Percentiles rank a stretch among this genome's conserved stretches.
Conservation (phyloP, 2,113 vertebrate species). For the Microcebus ravelobensis region DNA sequence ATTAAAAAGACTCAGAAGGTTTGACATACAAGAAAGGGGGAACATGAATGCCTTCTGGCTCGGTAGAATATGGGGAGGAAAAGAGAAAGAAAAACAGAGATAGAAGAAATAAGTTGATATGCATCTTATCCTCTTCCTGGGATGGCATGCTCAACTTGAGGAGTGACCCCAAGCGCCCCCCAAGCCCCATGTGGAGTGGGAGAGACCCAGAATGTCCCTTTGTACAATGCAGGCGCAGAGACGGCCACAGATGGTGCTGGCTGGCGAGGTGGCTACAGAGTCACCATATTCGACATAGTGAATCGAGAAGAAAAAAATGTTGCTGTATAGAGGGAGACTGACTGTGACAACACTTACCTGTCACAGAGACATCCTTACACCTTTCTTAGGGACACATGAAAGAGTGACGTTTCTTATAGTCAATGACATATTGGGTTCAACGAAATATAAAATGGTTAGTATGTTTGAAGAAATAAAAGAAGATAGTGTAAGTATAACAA, state of each 20-base stretch:
- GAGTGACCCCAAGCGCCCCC: neutral
- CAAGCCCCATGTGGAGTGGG: neutral
- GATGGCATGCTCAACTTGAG: neutral
- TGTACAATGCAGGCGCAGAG: neutral
- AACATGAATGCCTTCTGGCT: neutral
- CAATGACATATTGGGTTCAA: neutral
- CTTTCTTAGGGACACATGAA: neutral
- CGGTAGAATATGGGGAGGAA: neutral
- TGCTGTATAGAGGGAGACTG: neutral
- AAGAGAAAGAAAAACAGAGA: neutral
- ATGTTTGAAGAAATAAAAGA: neutral
- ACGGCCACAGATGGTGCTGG: accelerated
- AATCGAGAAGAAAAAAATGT: neutral
- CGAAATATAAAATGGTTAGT: neutral
- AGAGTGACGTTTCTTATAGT: neutral
- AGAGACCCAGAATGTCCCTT: neutral
- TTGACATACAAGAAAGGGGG: neutral
- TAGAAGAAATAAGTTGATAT: neutral
- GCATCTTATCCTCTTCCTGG: neutral
- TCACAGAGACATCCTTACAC: neutral
- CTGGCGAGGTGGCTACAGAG: accelerated
- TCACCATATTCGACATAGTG: neutral
- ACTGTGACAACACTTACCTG: neutral
- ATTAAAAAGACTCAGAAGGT: neutral
- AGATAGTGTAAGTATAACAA: neutral